phyloP scores from a whole-genome alignment of 1,140 invertebrate species.

The Dreissena rostriformis region DNA sequence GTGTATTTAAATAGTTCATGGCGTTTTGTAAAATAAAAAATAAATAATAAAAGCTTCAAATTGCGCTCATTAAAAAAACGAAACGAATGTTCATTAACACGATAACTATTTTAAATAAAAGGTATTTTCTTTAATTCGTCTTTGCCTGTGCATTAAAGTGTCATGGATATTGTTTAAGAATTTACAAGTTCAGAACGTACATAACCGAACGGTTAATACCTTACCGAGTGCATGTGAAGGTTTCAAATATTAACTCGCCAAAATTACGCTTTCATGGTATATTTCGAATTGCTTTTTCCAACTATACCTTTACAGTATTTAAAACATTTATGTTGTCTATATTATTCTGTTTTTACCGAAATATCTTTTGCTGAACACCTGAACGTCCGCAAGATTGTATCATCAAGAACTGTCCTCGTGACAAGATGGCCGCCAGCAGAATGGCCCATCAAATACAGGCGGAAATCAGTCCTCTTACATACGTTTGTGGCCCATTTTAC shows the following conservation, averaged over 20 bases:
- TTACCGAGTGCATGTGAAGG: not conserved
- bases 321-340: not conserved
- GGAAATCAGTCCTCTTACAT: not conserved
- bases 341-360: slow-evolving; percentile 6
- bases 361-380: slow-evolving; percentile 22
- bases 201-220: not conserved
- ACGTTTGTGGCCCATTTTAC: slow-evolving; percentile 44
- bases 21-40: no score
- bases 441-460: slow-evolving; percentile 57
- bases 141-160: no score
- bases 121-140: no score
- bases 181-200: no score
- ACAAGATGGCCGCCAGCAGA: slow-evolving; percentile 60
- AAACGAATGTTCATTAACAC: no score
- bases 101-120: no score
- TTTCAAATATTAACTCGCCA: not conserved
- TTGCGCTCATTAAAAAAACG: no score
- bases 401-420: slow-evolving; percentile 35
- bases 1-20: no score
- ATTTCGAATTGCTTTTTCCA: not conserved
- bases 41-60: no score
- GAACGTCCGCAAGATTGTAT: not conserved
- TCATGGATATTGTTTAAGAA: no score
- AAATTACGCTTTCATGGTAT: not conserved
- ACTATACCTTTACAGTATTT: not conserved